These are phyloP conservation scores for Leucophenga varia DNA, from an alignment of 1,140 invertebrate genomes.

Conservation along the genomic window DNA sequence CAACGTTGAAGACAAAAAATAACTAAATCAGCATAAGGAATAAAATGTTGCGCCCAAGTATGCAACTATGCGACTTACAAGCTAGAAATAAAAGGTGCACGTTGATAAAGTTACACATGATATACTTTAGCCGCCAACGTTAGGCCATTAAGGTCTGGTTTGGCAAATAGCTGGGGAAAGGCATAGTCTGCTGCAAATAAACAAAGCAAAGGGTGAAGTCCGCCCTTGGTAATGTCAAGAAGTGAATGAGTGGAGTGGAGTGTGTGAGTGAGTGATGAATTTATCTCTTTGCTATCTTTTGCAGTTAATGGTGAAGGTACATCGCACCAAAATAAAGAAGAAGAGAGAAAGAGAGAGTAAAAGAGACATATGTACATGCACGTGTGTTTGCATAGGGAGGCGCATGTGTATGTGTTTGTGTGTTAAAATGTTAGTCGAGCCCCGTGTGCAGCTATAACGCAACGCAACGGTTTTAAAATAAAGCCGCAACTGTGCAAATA, in stretches of 20 bases:
- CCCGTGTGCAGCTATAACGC: conserved; percentile 1
- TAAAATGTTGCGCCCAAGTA: no score
- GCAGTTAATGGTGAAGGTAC: conserved; percentile 37
- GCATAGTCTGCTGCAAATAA: no score
- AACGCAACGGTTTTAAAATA: conserved; percentile 35
- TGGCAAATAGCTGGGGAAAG: no score
- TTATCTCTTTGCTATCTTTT: conserved; percentile 53
- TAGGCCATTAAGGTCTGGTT: no score
- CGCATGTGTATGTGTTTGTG: conserved; percentile 14
- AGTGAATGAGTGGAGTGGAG: background rate
- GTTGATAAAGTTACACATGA: no score
- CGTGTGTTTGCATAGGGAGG: conserved; percentile 1
- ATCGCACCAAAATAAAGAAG: background rate
- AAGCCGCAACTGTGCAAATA: conserved; percentile 46
- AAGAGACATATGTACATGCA: conserved; percentile 4
- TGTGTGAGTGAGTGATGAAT: conserved; percentile 33
- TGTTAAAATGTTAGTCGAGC: background rate
- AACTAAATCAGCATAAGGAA: no score
- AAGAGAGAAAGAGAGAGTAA: background rate
- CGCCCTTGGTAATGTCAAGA: no score
- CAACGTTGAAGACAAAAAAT: no score
- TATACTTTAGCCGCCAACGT: no score
- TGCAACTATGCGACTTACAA: no score
- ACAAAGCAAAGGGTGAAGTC: no score
- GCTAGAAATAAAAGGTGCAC: no score